Conservation (phyloP, 2,888 invertebrate species). For the Epinotia bilunana region DNA sequence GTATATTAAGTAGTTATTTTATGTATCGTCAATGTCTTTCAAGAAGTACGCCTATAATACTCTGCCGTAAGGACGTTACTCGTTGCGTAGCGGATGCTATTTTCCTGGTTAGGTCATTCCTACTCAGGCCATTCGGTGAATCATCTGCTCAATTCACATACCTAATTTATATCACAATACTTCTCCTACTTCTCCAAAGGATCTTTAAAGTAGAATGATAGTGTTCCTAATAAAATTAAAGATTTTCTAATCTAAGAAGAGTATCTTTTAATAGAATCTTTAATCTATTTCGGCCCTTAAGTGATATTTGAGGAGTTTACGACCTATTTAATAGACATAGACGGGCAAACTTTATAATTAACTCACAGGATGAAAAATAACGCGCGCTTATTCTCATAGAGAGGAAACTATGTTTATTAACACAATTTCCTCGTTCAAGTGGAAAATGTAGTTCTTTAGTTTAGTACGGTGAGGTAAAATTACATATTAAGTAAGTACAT, state of each 20-base stretch:
- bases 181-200: neutral
- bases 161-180: neutral
- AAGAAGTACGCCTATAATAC: neutral
- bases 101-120: neutral
- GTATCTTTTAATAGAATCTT: neutral
- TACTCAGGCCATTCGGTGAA: neutral
- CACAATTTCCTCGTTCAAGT: neutral
- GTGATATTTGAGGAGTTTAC: neutral
- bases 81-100: neutral
- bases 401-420: neutral
- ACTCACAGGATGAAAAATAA: constrained; percentile 13
- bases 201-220: too few species aligned
- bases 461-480: neutral
- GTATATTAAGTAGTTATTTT: too few species aligned
- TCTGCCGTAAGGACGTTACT: neutral
- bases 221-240: too few species aligned
- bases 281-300: neutral
- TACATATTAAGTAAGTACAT: neutral
- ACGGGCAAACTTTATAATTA: constrained; percentile 18
- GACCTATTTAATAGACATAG: constrained; percentile 18
- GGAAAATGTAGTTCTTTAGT: neutral
- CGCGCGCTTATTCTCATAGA: constrained; percentile 2
- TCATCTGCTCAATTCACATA: neutral
- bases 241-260: too few species aligned
- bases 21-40: neutral